These are phyloP conservation scores for Danio choprae DNA, from an alignment of 2,797 vertebrate species.

Conservation along the genomic window DNA sequence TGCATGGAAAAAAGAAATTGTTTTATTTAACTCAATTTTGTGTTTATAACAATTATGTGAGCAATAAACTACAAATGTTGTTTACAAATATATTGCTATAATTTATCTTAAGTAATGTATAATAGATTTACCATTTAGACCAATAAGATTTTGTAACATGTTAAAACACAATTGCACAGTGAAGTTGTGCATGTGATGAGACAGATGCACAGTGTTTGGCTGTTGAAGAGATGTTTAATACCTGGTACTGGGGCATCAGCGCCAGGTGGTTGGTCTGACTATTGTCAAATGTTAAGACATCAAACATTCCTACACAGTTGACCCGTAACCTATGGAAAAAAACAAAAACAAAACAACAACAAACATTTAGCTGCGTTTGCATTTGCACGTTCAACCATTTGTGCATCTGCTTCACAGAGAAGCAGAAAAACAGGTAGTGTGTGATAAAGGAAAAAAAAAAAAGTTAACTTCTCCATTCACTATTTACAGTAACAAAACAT, in stretches of 20 bases:
- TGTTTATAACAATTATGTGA: too few relatives aligned
- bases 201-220: neutral
- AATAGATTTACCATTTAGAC: too few relatives aligned
- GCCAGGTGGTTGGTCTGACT: conserved; percentile 98
- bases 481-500: neutral
- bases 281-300: conserved; percentile 99
- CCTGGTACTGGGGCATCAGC: conserved; percentile 95
- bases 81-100: too few relatives aligned
- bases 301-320: conserved; percentile 97
- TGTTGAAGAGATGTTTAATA: conserved; percentile 56
- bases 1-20: too few relatives aligned
- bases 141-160: too few relatives aligned
- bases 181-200: neutral
- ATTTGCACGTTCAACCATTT: neutral
- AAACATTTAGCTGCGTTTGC: neutral
- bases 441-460: conserved; percentile 28
- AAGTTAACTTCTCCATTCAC: conserved; percentile 27
- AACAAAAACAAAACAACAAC: conserved; percentile 55
- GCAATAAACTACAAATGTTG: too few relatives aligned
- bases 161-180: neutral
- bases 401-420: neutral
- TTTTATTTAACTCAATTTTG: too few relatives aligned
- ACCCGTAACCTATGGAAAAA: conserved; percentile 79
- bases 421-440: neutral
- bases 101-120: too few relatives aligned